Evolutionary conservation across 1,140 invertebrate genomes (phyloP), one percentile per base, ranked within the genome.

Genomic region (Aradophagus sp.): DNA sequence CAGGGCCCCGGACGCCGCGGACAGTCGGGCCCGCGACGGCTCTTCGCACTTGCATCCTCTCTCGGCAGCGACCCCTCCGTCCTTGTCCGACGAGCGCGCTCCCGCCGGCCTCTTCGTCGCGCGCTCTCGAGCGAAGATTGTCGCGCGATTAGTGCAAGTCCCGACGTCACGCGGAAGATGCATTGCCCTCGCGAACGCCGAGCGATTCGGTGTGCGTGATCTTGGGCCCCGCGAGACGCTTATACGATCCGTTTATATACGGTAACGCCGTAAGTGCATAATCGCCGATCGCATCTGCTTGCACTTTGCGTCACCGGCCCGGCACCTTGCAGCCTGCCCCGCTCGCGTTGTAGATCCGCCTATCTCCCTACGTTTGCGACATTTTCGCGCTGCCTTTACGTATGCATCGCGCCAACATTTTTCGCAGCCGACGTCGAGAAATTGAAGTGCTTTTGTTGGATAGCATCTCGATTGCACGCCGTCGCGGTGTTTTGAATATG

Each of bases 261-360:
- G 71, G 78, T 83, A 84, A 85, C 81, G 78, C 80, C 78, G 82
- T 85, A 83, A 86, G 80, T 85, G 84, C 82, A 81, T 84, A 84
- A 86, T 85, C 83, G 82, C 65, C 79, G 79, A 85, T 85, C 83
- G 80, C 82, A 85, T 85, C 81, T 83, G 77, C 80, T 81, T 83
- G 81, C 84, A 84, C 83, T 83, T 84, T 82, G 82, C 80, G 81
- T 86, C 82, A 80, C 78, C 68, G n/a, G 66, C 71, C 70, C 66
- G 73, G 78, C 80, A 84, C 81, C 83, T 84, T 83, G 77, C 75
- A 61, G 39, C 47, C 32, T 68, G 62, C 73, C 36, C 67, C 39
- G 67, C 45, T 73, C 58, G 47, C 53, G 52, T 70, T 73, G 73
- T 69, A 72, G 68, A 75, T 75, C 61, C 66, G 55, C 69, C 42